Conservation (phyloP, 2,113 vertebrate species). For the Motacilla alba region DNA sequence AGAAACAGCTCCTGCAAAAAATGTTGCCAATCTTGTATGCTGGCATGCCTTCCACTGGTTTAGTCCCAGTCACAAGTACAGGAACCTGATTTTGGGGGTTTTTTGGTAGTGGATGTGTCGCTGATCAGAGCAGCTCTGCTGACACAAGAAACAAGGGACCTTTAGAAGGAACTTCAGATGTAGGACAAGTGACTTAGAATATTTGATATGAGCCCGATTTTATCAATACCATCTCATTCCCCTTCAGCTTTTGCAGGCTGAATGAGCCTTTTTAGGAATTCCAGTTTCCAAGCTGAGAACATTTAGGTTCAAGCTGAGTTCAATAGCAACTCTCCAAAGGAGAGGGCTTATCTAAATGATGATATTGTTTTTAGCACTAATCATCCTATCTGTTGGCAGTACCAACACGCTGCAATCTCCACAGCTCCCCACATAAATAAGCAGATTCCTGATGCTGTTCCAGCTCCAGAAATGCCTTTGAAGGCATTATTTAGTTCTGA, state of each 20-base stretch:
- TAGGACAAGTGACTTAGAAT: neutral
- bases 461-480: slow-evolving; percentile 67
- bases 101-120: neutral
- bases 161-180: neutral
- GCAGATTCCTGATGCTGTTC: slow-evolving; percentile 72
- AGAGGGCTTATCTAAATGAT: slow-evolving; percentile 62
- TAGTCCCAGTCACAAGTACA: neutral
- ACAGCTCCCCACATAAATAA: slow-evolving; percentile 66
- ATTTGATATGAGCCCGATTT: neutral
- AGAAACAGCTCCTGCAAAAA: neutral
- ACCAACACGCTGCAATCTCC: slow-evolving; percentile 60
- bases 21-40: neutral
- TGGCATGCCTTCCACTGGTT: neutral
- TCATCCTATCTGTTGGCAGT: slow-evolving; percentile 65
- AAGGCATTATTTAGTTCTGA: slow-evolving; percentile 40
- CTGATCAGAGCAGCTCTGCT: neutral
- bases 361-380: slow-evolving; percentile 65
- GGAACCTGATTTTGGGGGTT: neutral
- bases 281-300: neutral
- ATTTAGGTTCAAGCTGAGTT: slow-evolving; percentile 53
- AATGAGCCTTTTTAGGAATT: neutral
- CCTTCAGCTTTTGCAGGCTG: neutral
- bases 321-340: slow-evolving; percentile 34
- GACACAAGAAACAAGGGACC: neutral
- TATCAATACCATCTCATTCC: neutral